These are phyloP conservation scores for Salpingus planirostris DNA, from an alignment of 2,888 invertebrate species.

Conservation along the genomic window DNA sequence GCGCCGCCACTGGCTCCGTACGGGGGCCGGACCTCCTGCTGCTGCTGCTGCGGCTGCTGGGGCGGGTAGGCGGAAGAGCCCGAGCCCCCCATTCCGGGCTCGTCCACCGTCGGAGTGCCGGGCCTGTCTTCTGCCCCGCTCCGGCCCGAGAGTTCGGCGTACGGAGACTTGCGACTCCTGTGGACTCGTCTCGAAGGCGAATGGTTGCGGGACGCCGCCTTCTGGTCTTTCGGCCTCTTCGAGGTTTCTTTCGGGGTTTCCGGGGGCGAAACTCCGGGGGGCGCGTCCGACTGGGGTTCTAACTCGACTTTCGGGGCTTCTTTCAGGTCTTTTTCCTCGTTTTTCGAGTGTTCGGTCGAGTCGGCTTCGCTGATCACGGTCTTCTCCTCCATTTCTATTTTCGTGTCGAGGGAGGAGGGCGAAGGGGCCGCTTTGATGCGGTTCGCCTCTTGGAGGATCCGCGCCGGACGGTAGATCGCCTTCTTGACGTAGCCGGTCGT, in stretches of 20 bases:
- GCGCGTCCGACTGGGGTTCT: conserved; percentile 28
- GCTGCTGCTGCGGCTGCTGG: not conserved
- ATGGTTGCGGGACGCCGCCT: conserved; percentile 10
- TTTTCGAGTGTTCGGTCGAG: conserved; percentile 37
- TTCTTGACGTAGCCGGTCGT: conserved; percentile 78
- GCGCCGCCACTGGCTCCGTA: conserved; percentile 26
- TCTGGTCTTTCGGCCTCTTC: conserved; percentile 12
- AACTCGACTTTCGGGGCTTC: conserved; percentile 4
- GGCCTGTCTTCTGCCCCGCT: conserved; percentile 58
- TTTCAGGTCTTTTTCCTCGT: conserved; percentile 10
- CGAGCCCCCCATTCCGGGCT: conserved; percentile 35
- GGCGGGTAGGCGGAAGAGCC: conserved; percentile 6
- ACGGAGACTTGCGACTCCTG: conserved; percentile 27
- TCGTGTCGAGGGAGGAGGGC: not conserved
- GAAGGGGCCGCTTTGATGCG: conserved; percentile 1
- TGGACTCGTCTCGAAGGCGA: conserved; percentile 26
- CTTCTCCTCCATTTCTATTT: conserved; percentile 26
- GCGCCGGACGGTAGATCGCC: conserved; percentile 23
- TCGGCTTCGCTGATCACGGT: conserved; percentile 41
- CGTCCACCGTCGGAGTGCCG: conserved; percentile 64
- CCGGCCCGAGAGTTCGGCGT: no score
- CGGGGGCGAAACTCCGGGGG: conserved; percentile 36
- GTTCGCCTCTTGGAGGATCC: conserved; percentile 2
- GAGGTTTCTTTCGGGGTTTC: conserved; percentile 27
- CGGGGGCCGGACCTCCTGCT: not conserved